Percentiles rank a stretch among this genome's conserved stretches.
phyloP scores from a whole-genome alignment of 2,113 vertebrate genomes.

The Puffinus mauretanicus region DNA sequence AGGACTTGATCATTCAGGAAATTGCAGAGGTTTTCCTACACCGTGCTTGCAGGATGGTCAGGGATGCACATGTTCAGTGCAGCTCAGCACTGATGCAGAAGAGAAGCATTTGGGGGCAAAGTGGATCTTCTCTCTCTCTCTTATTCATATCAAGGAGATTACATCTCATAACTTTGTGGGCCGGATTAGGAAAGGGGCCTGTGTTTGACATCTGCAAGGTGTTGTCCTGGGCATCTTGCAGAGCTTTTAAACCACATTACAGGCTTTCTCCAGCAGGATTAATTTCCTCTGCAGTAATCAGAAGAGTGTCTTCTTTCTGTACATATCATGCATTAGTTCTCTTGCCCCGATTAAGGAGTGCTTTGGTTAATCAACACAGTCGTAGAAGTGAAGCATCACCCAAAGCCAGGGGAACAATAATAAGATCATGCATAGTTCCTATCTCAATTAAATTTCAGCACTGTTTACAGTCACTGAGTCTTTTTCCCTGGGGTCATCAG shows the following conservation, averaged over 20 bases:
- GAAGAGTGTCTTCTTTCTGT: background rate
- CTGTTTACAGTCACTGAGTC: background rate
- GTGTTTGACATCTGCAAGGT: background rate
- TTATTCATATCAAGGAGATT: background rate
- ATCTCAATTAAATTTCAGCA: background rate
- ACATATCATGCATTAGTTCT: background rate
- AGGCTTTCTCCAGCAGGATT: background rate
- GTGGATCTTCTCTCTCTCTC: background rate
- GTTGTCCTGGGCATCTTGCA: background rate
- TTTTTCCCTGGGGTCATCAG: background rate
- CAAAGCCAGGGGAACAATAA: background rate
- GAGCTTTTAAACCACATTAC: background rate
- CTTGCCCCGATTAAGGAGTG: background rate
- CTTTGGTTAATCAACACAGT: background rate
- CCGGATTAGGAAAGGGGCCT: background rate
- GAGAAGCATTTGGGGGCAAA: background rate
- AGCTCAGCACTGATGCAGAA: background rate
- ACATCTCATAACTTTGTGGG: background rate
- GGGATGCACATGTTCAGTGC: background rate
- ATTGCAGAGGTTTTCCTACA: background rate
- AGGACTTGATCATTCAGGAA: background rate
- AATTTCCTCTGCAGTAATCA: background rate
- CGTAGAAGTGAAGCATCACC: background rate
- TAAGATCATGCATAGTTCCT: background rate
- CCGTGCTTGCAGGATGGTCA: background rate